These are phyloP conservation scores for Hyperoplus immaculatus DNA, from an alignment of 2,797 vertebrate species.

Conservation along the genomic window DNA sequence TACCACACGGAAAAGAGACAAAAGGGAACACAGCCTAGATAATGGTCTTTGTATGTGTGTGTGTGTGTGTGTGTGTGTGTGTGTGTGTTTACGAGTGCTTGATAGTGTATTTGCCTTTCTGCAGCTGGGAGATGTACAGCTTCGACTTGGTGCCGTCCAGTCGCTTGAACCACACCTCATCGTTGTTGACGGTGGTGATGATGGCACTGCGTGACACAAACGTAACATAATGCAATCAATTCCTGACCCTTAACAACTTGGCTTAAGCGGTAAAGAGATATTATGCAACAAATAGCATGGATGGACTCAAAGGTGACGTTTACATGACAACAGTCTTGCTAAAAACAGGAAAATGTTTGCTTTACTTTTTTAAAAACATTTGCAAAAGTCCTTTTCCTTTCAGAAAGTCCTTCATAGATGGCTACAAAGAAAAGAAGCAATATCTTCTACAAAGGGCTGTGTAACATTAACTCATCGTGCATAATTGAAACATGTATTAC, in stretches of 20 bases:
- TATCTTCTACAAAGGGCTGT: no score
- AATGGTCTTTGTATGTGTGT: conserved; percentile 3
- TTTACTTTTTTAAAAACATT: no score
- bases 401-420: no score
- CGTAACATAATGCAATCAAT: neutral
- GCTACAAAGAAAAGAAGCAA: no score
- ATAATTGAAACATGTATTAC: no score
- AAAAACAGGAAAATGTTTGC: no score
- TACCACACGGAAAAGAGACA: conserved; percentile 29
- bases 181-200: conserved; percentile 98
- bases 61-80: neutral
- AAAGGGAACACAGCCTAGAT: conserved; percentile 22
- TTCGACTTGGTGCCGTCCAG: conserved; percentile 98
- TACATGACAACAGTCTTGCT: no score
- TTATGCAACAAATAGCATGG: no score
- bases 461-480: no score
- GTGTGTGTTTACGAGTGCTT: conserved; percentile 87
- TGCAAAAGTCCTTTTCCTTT: no score
- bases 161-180: conserved; percentile 99
- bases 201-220: conserved; percentile 87
- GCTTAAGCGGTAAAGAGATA: no score
- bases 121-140: conserved; percentile 98
- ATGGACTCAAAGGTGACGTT: no score
- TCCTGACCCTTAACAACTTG: neutral
- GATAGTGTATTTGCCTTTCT: conserved; percentile 99